Evolutionary conservation across 2,888 invertebrate species (phyloP).

Genomic region (Nesidiocoris tenuis): DNA sequence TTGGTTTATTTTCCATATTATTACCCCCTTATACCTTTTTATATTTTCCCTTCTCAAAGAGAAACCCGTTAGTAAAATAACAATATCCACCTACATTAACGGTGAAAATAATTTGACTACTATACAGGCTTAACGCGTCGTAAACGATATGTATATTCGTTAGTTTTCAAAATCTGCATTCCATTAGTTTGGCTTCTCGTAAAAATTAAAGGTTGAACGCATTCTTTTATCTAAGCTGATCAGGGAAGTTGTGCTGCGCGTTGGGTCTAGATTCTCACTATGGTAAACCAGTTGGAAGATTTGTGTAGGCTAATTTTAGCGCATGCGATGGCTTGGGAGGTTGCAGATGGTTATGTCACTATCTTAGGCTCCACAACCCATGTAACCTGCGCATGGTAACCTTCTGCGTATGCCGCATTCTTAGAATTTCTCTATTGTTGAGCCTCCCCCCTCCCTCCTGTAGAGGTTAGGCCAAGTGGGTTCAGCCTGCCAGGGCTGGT

Average conservation of each 20-base stretch:
- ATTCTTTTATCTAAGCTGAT: background rate
- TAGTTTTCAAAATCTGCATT: background rate
- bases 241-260: background rate
- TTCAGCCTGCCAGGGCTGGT: no score
- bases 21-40: background rate
- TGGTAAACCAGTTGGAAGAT: no score
- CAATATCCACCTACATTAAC: background rate
- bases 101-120: conserved; percentile 17
- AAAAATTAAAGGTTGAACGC: background rate
- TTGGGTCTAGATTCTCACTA: no score
- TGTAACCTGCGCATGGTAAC: no score
- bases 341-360: no score
- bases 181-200: background rate
- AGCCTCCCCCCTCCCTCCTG: no score
- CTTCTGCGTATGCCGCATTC: no score
- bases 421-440: no score
- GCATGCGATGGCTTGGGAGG: background rate
- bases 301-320: no score
- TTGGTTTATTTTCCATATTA: background rate
- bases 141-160: conserved; percentile 29
- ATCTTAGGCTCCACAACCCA: no score
- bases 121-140: conserved; percentile 23
- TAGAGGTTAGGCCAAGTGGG: no score
- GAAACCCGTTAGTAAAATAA: background rate
- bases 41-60: background rate